Base-by-base conservation (phyloP, 2,888 invertebrate species). In the Thecophora atra region DNA sequence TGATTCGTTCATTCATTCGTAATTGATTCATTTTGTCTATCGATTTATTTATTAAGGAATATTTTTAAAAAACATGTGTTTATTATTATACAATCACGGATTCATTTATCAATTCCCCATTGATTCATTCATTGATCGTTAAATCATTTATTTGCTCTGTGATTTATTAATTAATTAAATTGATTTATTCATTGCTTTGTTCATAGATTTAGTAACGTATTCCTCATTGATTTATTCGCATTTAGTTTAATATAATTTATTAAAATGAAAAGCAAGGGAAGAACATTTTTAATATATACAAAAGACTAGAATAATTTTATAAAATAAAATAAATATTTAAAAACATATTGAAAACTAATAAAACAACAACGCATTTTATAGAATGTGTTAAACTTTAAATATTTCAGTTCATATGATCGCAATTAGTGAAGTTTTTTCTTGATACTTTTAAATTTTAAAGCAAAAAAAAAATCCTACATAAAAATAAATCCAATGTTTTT, bases 331-430 rank as follows among this genome's bases (percentile, higher is more conserved):
- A 26, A 17, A 28, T 1, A 24, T 58, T 13, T 26, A 26, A 28
- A 60, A 26, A n/a, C 28, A 58, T 24, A 6, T 5, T 13, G 15
- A 11, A 17, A 54, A 54, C 1, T 13, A 56, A 56, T 13, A 56
- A 52, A 52, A 13, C 52, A n/a, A 52, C 21, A 52, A 4, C 56
- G 26, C 26, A 56, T 26, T 15, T 64, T 13, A 56, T 47, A 19
- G 47, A 42, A 47, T 51, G 71, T 54, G 64, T 65, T 19, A 58
- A 42, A 56, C 8, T 52, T 21, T n/a, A 37, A 56, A 7, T 11
- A 60, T 28, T 60, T 60, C n/a, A 30, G 60, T 60, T 30, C 60
- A 60, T 60, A 17, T 60, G 15, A 60, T 30, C 30, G 17, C 5
- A 60, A 60, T 30, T 8, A 11, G 15, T 28, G 15, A 26, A 15